Evolutionary conservation across 2,113 vertebrate species (phyloP), one percentile per base, ranked within the genome.

Genomic region (Callithrix jacchus): DNA sequence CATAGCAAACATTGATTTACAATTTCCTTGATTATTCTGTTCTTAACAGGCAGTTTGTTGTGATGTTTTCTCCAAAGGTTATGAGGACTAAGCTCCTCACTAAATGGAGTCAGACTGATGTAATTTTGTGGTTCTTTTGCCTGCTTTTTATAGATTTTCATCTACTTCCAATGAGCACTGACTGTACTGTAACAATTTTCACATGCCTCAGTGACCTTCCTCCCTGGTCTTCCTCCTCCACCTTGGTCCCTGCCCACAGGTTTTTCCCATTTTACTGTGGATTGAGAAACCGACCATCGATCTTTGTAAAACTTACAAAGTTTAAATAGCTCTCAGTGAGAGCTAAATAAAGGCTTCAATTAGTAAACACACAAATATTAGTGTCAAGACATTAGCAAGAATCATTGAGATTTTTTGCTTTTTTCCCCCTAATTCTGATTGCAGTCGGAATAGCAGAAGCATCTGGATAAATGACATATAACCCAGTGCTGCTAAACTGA

Each of bases 381-480:
- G 45, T 40, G 71, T 68, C 5, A 4, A 89, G 86, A 56, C 8
- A 42, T 89, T n/a, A 73, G 49, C 7, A 16, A 87, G 35, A 89
- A 52, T 52, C n/a, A 17, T 3, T 71, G 37, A 17, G 2, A 68
- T 66, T 47, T 25, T 79, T 42, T 27, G 18, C 5, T 58, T 49
- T 12, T 47, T 61, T 21, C 54, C 2, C 2, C 42, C 47, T 84
- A 58, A 52, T 81, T 88, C 30, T 87, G 30, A 66, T 30, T 64
- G 18, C 40, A 80, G 54, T 84, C 40, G 47, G 45, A 25, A 47
- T 52, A 77, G 74, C 61, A 81, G 87, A 94, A 71, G 21, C 40
- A 71, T 87, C 64, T 85, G 79, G 73, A n/a, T 83, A 89, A 93
- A 80, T 96, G 70, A 85, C 32, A 40, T 82, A 10, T 20, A 40